These are phyloP conservation scores for Smittia aterrima DNA, from an alignment of 2,888 invertebrate genomes.

Conservation along the genomic window DNA sequence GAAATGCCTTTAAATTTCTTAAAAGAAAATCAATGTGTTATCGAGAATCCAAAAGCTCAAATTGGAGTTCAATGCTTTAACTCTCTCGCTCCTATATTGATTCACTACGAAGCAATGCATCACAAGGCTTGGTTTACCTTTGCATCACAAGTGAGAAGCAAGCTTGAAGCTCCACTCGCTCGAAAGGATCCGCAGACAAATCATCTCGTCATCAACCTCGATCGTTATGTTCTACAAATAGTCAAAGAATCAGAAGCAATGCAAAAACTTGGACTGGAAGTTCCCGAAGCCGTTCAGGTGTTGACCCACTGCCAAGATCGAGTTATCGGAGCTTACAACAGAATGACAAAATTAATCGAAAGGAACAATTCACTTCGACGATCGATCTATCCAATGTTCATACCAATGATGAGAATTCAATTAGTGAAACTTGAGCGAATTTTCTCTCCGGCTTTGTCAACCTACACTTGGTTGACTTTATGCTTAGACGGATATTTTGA, in stretches of 20 bases:
- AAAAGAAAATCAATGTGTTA: constrained; percentile 52
- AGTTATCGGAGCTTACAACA: constrained; percentile 62
- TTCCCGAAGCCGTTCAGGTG: constrained; percentile 74
- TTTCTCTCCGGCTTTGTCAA: constrained; percentile 72
- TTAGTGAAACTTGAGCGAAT: constrained; percentile 67
- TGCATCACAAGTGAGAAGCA: constrained; percentile 64
- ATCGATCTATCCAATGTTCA: constrained; percentile 56
- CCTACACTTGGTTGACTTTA: constrained; percentile 79
- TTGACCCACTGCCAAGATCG: constrained; percentile 71
- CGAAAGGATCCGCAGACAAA: constrained; percentile 65
- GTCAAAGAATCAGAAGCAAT: constrained; percentile 80
- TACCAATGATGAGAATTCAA: constrained; percentile 67
- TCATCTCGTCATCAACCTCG: constrained; percentile 69
- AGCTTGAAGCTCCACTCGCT: constrained; percentile 59
- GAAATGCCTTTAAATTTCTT: constrained; percentile 66
- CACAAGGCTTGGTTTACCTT: constrained; percentile 78
- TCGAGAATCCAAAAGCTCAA: constrained; percentile 66
- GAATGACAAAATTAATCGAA: constrained; percentile 61
- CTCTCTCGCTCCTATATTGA: constrained; percentile 72
- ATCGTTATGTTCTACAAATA: constrained; percentile 67
- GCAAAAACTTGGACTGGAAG: constrained; percentile 70
- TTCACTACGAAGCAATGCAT: constrained; percentile 79
- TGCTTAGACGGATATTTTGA: constrained; percentile 53
- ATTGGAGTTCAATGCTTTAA: constrained; percentile 75
- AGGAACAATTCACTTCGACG: constrained; percentile 62